These are phyloP conservation scores for Damaliscus lunatus DNA, from an alignment of 2,113 vertebrate genomes.

Conservation along the genomic window DNA sequence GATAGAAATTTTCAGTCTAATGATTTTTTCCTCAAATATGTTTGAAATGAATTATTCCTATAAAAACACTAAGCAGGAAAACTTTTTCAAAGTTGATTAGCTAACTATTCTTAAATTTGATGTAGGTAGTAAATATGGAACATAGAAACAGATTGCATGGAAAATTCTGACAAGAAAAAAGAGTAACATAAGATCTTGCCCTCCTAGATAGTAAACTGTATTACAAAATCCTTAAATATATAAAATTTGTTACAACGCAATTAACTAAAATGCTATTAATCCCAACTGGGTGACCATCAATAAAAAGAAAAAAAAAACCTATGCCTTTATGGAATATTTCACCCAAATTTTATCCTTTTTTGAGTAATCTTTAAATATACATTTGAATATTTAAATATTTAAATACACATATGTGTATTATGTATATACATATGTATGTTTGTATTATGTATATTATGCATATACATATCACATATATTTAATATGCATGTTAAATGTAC, in stretches of 20 bases:
- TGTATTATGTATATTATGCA: no score
- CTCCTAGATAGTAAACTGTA: not conserved
- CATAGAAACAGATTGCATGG: not conserved
- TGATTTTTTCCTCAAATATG: not conserved
- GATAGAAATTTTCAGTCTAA: not conserved
- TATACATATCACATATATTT: no score
- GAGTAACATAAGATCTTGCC: not conserved
- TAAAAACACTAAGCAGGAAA: not conserved
- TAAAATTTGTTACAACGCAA: not conserved
- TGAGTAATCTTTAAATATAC: not conserved
- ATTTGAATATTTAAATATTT: not conserved
- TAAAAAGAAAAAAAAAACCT: not conserved
- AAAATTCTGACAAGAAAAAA: not conserved
- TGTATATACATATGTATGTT: no score
- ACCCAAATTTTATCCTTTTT: not conserved
- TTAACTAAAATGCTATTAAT: not conserved
- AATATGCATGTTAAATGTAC: no score
- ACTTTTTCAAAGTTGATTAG: not conserved
- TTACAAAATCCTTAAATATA: not conserved
- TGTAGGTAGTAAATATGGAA: not conserved
- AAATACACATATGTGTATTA: not conserved
- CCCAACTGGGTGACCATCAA: not conserved
- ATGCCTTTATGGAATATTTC: not conserved
- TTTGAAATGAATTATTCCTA: not conserved
- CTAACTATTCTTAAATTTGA: not conserved